Evolutionary conservation across 2,888 invertebrate genomes (phyloP), one percentile per base, ranked within the genome.

Genomic region (Callyntrura guangdongensis): DNA sequence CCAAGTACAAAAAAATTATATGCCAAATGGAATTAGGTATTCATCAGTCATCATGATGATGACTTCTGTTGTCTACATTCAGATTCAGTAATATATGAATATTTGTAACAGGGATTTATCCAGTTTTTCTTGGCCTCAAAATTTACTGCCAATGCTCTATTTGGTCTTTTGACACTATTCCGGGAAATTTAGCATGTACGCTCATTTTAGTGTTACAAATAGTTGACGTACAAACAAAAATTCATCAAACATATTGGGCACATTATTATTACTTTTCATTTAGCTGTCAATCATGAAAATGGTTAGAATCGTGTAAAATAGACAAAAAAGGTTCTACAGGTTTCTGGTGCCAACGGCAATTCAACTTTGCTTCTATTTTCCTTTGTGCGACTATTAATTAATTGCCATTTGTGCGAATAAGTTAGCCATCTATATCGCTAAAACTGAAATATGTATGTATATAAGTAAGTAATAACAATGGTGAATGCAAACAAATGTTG

Each of bases 231-330:
- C 64, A n/a, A 53, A 22, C 25, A 3, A 25, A 27, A 36, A 79
- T 56, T 79, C 27, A 56, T 4, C 36, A 36, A 4, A 36, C 79
- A 36, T 79, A 79, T 56, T 56, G 11, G 36, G 14, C 27, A 59
- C 22, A 79, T 79, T 59, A 27, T 56, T 79, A n/a, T n/a, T n/a
- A n/a, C n/a, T 36, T 36, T 36, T 36, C 56, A 79, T 79, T 59
- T 79, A 9, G 12, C 79, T 79, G 79, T 59, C 79, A 79, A 79
- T 79, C 79, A 64, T 12, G 36, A 69, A 22, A 72, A 22, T 22
- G 17, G 45, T 17, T n/a, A 74, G 27, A 77, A 53, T 25, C 53
- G n/a, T 77, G 25, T 47, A 47, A 64, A 9, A 64, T 6, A 59
- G 1, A 59, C 64, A 8, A 12, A 0, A 20, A 53, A 56, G 25